Evolutionary conservation across 2,888 invertebrate genomes (phyloP).

Genomic region (Kryphioiulus occultus): DNA sequence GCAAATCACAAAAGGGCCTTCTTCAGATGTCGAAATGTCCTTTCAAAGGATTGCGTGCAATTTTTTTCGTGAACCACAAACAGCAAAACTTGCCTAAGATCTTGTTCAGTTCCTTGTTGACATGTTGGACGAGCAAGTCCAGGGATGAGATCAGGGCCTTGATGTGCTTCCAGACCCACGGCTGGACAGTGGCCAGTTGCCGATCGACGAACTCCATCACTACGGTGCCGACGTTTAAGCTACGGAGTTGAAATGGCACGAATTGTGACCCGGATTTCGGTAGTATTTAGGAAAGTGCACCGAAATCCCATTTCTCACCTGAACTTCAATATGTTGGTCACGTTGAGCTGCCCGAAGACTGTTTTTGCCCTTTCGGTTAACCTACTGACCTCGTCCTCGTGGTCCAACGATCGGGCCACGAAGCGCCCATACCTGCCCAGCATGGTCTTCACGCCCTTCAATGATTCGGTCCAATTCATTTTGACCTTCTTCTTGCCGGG

Average conservation of each 20-base stretch:
- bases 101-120: conserved; percentile 45
- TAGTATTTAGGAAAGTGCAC: no score
- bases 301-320: not conserved
- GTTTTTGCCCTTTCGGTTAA: not conserved
- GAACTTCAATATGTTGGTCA: conserved; percentile 47
- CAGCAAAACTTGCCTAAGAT: conserved; percentile 38
- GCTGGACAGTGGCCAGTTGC: conserved; percentile 39
- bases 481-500: not conserved
- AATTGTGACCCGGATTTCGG: no score
- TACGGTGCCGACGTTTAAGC: conserved; percentile 39
- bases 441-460: not conserved
- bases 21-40: no score
- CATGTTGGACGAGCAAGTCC: conserved; percentile 45
- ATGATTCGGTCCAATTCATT: conserved; percentile 10
- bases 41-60: no score
- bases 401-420: conserved; percentile 24
- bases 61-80: not conserved
- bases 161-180: conserved; percentile 51
- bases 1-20: no score
- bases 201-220: conserved; percentile 49
- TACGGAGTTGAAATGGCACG: not conserved
- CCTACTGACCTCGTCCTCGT: not conserved
- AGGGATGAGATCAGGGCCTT: conserved; percentile 45
- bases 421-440: not conserved
- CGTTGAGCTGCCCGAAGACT: conserved; percentile 34